Conservation (phyloP, 2,888 invertebrate genomes). For the Lepidocyrtinus sp. region DNA sequence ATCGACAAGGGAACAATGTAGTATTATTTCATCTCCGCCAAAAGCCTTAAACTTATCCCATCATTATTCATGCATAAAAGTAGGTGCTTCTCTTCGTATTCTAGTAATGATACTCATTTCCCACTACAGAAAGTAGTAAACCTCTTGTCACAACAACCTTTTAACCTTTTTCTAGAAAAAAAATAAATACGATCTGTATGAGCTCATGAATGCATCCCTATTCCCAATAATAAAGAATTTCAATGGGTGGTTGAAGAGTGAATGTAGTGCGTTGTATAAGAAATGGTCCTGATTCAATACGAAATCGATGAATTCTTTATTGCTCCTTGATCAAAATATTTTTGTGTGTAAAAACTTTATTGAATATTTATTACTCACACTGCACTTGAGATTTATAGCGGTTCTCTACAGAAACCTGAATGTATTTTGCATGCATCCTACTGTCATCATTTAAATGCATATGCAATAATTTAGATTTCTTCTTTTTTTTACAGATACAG, state of each 20-base stretch:
- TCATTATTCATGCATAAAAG: constrained; percentile 22
- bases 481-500: constrained; percentile 82
- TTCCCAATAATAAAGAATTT: background rate
- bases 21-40: no score
- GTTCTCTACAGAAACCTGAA: constrained; percentile 18
- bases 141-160: constrained; percentile 29
- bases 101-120: no score
- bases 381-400: constrained; percentile 49
- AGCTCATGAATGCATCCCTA: background rate
- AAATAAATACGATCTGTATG: background rate
- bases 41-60: background rate
- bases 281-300: background rate
- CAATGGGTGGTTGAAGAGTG: background rate
- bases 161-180: background rate
- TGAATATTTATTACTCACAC: constrained; percentile 2
- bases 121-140: background rate
- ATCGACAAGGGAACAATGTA: no score
- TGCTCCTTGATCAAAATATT: background rate
- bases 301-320: background rate
- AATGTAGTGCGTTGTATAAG: background rate
- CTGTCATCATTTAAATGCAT: background rate
- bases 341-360: background rate
- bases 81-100: background rate
- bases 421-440: no score
- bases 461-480: constrained; percentile 32